Base-by-base conservation (phyloP, 2,888 invertebrate genomes). In the Meliscaeva auricollis region DNA sequence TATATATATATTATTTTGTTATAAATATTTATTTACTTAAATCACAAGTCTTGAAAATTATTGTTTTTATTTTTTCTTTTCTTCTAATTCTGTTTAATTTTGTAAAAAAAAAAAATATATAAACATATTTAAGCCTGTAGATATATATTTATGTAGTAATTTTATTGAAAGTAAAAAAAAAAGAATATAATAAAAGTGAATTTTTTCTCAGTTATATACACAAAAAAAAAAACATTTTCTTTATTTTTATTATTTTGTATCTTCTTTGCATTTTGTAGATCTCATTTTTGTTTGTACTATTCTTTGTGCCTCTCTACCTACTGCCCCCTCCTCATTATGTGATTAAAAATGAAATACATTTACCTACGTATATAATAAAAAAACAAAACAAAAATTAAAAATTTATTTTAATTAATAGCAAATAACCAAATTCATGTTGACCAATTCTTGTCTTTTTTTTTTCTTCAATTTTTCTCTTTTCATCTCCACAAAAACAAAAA, bases 391-490 rank as follows among this genome's bases (percentile, higher is more conserved):
- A 30, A 52, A 73, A 52, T 69, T 22, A n/a, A 68, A 15, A 79
- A 32, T 66, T 68, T 68, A 32, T 66, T 60, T 68, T 74, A 11
- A 38, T 74, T 75, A 62, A 78, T 68, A 54, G 68, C 58, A 70
- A 78, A 66, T 66, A 70, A 66, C 77, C 56, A 78, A 87, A 81
- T 74, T 83, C 83, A 82, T 82, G 82, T 83, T 87, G 77, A 82
- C 78, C 82, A 78, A 87, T 69, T 74, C 80, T 87, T 83, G 74
- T 83, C 70, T 82, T 83, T 78, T 69, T n/a, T 82, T 85, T 82
- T 83, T 73, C 82, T 70, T 64, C 77, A 78, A 78, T 87, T 84
- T 84, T 83, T 87, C 83, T 87, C 83, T 83, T 87, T 87, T 87
- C 83, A 85, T 85, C 81, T 46, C 58, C 70, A 68, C 75, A 54